Evolutionary conservation across 2,797 vertebrate genomes (phyloP), one percentile per base, ranked within the genome.

Genomic region (Lepus townsendii): DNA sequence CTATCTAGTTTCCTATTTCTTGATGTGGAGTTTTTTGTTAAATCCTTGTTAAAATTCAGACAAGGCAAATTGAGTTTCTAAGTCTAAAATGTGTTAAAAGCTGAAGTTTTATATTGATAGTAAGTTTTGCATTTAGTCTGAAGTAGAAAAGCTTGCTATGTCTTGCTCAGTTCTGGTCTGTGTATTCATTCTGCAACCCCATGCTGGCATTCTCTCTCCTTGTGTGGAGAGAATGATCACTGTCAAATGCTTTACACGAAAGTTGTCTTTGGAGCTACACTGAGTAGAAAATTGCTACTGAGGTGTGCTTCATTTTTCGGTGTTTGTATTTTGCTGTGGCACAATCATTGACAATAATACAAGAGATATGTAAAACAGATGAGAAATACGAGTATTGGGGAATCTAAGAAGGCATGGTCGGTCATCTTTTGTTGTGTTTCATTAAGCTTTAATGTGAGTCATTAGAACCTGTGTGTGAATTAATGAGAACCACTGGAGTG

Each of bases 281-380:
- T 88, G 42, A 26, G 71, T 50, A 71, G 38, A 24, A 91, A 22
- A 32, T 24, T 71, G 32, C 47, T 57, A 19, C 12, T 71, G 27
- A 84, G 90, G 11, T 73, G 14, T 38, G 22, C 5, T 63, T 96
- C 30, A 54, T 5, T 35, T 69, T 93, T 63, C 14, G 22, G 30
- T n/a, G 3, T 66, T 87, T 71, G 14, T 50, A 19, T 54, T 80
- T 69, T 60, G 22, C 85, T 96, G 82, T 88, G 35, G 63, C 83
- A 63, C 47, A 79, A 11, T 79, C 62, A 71, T 90, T 35, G 86
- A 54, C 30, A 80, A 63, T 72, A 73, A 73, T 80, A 50, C 4
- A 57, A 42, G 42, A 73, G 22, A 87, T 42, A 42, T 75, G 57
- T 77, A 10, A 88, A 54, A 65, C 62, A 7, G 17, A 22, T 52